phyloP scores from a whole-genome alignment of 1,140 invertebrate species.

The Dendroctonus valens region DNA sequence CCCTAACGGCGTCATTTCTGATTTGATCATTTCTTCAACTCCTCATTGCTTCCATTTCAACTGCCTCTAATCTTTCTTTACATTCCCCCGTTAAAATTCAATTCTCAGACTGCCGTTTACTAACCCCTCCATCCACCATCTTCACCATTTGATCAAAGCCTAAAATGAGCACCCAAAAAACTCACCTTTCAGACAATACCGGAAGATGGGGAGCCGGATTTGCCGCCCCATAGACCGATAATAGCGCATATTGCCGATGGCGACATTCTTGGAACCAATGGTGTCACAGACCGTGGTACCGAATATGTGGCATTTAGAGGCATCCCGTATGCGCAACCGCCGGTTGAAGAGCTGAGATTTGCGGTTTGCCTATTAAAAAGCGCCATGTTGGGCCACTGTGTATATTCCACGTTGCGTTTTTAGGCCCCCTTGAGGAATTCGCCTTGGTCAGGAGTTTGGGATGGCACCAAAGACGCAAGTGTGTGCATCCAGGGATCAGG shows the following conservation, averaged over 20 bases:
- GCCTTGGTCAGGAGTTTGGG: slow-evolving; percentile 25
- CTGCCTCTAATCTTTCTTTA: no score
- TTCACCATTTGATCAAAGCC: not conserved
- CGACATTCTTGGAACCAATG: slow-evolving; percentile 13
- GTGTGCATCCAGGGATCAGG: slow-evolving; percentile 23
- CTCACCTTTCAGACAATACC: no score
- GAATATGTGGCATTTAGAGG: slow-evolving; percentile 61
- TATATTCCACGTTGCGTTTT: slow-evolving; percentile 10
- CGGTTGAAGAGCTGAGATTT: slow-evolving; percentile 61
- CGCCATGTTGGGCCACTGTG: not conserved
- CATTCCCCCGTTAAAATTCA: not conserved
- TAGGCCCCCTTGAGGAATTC: slow-evolving; percentile 23
- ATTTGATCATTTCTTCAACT: no score
- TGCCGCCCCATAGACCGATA: no score
- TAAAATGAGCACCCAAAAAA: not conserved
- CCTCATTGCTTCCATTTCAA: no score
- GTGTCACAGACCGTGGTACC: slow-evolving; percentile 1
- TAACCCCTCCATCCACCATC: not conserved
- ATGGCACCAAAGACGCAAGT: slow-evolving; percentile 13
- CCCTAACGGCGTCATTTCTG: no score
- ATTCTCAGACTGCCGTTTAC: not conserved
- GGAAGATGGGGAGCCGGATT: no score
- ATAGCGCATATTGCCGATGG: slow-evolving; percentile 11
- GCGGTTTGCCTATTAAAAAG: slow-evolving; percentile 38
- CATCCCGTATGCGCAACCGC: slow-evolving; percentile 68